phyloP scores from a whole-genome alignment of 2,113 vertebrate species.

The Edolisoma coerulescens region DNA sequence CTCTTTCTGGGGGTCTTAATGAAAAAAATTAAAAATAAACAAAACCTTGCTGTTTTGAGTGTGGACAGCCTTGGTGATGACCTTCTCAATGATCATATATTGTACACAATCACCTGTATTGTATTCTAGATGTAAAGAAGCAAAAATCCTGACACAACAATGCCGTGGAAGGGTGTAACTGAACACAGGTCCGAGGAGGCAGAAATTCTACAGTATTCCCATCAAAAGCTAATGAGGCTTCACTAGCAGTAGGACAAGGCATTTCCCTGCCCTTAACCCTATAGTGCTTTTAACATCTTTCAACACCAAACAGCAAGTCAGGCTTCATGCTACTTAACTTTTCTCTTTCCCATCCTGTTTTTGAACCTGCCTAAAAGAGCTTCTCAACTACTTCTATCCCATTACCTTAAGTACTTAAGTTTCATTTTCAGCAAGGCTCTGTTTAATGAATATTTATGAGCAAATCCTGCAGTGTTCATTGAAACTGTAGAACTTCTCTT shows the following conservation, averaged over 20 bases:
- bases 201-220: not conserved
- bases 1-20: not conserved
- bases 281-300: not conserved
- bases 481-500: conserved; percentile 66
- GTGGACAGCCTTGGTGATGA: not conserved
- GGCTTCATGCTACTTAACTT: not conserved
- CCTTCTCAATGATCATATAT: not conserved
- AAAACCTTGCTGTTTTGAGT: not conserved
- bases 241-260: not conserved
- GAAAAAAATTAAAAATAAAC: not conserved
- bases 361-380: conserved; percentile 33
- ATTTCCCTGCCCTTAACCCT: not conserved
- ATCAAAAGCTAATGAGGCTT: not conserved
- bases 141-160: not conserved
- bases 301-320: not conserved
- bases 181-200: not conserved
- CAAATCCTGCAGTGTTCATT: conserved; percentile 68
- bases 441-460: conserved; percentile 82
- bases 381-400: conserved; percentile 63
- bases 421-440: conserved; percentile 74
- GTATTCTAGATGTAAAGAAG: not conserved
- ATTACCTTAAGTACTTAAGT: conserved; percentile 77
- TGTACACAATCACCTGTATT: not conserved
- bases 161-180: not conserved
- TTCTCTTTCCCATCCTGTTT: conserved; percentile 16